Evolutionary conservation across 2,113 vertebrate species (phyloP), one percentile per base, ranked within the genome.

Genomic region (Haplochromis burtoni): DNA sequence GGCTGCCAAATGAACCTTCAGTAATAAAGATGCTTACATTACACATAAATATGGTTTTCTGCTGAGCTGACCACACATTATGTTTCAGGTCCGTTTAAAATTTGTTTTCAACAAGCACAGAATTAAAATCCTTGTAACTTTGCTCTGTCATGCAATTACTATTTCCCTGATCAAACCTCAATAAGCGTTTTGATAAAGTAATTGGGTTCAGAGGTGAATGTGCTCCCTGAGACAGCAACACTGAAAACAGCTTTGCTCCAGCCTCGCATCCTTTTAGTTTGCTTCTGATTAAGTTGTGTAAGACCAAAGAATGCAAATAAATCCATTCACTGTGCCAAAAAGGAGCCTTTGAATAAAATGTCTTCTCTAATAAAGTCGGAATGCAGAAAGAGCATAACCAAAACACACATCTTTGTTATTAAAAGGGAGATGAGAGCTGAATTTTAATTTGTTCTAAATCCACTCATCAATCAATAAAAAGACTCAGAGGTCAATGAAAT

Each of bases 161-260:
- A 6, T 81, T 85, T 80, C 63, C 38, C 71, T n/a, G 14, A 21
- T 86, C 79, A n/a, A 49, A 45, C 54, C 82, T 66, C 53, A 71
- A 66, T 83, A 38, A 87, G 71, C 16, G 24, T 84, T 90, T 86
- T 87, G 88, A 86, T 87, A 31, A 85, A 83, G 55, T 90, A 90
- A 93, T 92, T 93, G 89, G 90, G 87, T 91, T 93, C 86, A 93
- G 87, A 95, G 87, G 84, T 94, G 92, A 93, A 78, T 42, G 57
- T 71, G 24, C 31, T 85, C 33, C 10, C 21, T 12, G n/a, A 80
- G 66, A 86, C 29, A 35, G 33, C 5, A 5, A 79, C 31, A 79
- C 51, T 73, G 29, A 26, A 84, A 63, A 38, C 21, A n/a, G 21
- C 38, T 73, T 68, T 45, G 40, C 79, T 85, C 12, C 38, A 31